phyloP scores from a whole-genome alignment of 1,140 invertebrate genomes.

The Asbolus verrucosus region DNA sequence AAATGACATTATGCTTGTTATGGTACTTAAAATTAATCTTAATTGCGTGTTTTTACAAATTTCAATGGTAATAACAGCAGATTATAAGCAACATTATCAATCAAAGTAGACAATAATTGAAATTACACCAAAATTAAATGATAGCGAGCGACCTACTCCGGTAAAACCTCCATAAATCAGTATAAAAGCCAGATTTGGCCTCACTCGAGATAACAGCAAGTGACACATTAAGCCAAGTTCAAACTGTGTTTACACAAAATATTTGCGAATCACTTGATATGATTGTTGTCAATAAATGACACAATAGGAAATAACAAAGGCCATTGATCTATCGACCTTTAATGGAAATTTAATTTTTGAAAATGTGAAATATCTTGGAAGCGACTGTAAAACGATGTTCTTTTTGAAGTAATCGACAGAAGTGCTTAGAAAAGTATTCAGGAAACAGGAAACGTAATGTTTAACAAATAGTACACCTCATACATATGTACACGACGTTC shows the following conservation, averaged over 20 bases:
- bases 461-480: neutral
- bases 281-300: neutral
- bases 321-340: neutral
- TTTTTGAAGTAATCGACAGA: too few relatives aligned
- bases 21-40: too few relatives aligned
- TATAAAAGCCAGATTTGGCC: conserved; percentile 4
- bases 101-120: neutral
- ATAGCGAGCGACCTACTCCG: neutral
- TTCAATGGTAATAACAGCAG: too few relatives aligned
- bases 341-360: too few relatives aligned
- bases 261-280: conserved; percentile 30
- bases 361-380: too few relatives aligned
- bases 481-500: neutral
- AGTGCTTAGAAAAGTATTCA: too few relatives aligned
- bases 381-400: too few relatives aligned
- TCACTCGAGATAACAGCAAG: too few relatives aligned
- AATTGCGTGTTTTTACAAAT: too few relatives aligned
- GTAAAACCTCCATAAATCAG: conserved; percentile 7
- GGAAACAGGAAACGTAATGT: conserved; percentile 10
- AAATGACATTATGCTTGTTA: too few relatives aligned
- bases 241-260: neutral
- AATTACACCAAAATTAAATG: neutral
- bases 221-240: neutral
- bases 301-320: neutral
- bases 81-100: too few relatives aligned